These are phyloP conservation scores for Petrolisthes cinctipes DNA, from an alignment of 2,888 invertebrate species.

Conservation along the genomic window DNA sequence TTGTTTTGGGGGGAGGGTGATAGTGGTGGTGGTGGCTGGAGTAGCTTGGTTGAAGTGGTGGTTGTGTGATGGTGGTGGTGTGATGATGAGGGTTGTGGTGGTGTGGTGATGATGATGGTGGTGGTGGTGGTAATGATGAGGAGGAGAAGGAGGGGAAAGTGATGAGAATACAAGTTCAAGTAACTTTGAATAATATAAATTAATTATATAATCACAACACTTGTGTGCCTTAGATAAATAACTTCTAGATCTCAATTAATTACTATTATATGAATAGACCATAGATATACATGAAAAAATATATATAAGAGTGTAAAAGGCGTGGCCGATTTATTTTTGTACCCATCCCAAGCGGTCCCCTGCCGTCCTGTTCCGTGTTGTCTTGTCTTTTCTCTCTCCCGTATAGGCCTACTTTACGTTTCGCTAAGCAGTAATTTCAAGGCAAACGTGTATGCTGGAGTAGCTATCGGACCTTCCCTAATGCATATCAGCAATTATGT, in stretches of 20 bases:
- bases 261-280: no score
- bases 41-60: background rate
- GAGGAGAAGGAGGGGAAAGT: background rate
- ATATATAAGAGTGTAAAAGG: no score
- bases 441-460: conserved; percentile 22
- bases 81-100: background rate
- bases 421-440: conserved; percentile 37
- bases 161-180: background rate
- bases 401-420: background rate
- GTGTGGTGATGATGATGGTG: background rate
- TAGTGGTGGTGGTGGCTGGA: background rate
- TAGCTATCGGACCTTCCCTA: conserved; percentile 22
- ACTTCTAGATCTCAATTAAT: no score
- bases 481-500: conserved; percentile 54
- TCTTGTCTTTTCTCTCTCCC: background rate
- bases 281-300: no score
- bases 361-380: background rate
- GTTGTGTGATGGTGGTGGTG: background rate
- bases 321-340: background rate
- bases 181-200: no score
- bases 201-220: no score
- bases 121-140: background rate
- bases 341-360: background rate
- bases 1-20: background rate
- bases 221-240: no score